Evolutionary conservation across 2,888 invertebrate genomes (phyloP), one percentile per base, ranked within the genome.

Genomic region (Tenthredo mesomela): DNA sequence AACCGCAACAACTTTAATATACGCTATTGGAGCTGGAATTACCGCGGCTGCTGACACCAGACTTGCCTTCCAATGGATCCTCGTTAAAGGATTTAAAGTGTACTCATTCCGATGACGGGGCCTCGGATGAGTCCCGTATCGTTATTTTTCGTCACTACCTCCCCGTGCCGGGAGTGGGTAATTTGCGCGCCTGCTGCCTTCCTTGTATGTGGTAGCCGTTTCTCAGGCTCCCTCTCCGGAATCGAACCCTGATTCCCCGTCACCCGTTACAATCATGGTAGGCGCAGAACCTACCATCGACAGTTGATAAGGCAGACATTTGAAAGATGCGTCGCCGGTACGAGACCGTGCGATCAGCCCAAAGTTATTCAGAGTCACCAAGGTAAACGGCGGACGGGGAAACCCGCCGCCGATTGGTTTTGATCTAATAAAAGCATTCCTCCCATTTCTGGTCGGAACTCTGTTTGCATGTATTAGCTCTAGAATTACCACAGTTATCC

Each of bases 241-340:
- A 95, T 95, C 95, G 95, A 96, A 96, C 95, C 95, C 95, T 95
- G 94, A 96, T 96, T 95, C 95, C 95, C 95, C 95, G 95, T 96
- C 95, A 96, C 95, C 95, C 95, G 95, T 96, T 94, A 94, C 94
- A 94, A 95, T 95, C 95, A 95, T 95, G 95, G 95, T 95, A 95
- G 95, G 94, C 95, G 93, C 93, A 94, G 94, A 95, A 94, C 94
- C 94, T 95, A 95, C 95, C 95, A 95, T 95, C 95, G 94, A 95
- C 93, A 95, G 95, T 95, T 95, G 95, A 95, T 95, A 95, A 94
- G 95, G 95, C 95, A 95, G 95, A 95, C 94, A 95, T 94, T 95
- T 95, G 94, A 95, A 95, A 94, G 95, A 94, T 94, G 93, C 94
- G 94, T 94, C 94, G 94, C 94, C 94, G 94, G 94, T 93, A 91